phyloP scores from a whole-genome alignment of 2,797 vertebrate species.

The Pteropus rufus region DNA sequence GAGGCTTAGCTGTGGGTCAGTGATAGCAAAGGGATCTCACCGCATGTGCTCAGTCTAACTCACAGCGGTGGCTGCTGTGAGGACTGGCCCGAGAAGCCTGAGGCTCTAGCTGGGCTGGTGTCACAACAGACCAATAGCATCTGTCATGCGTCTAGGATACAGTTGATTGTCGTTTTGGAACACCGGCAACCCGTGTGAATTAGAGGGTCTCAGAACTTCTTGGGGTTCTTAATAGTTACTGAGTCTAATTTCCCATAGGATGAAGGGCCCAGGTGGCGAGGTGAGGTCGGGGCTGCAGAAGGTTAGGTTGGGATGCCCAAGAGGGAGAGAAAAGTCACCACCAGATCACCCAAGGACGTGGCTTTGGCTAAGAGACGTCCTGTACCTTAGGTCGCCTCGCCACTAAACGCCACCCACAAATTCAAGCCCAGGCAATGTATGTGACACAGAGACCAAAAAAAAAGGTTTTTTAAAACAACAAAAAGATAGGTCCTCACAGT shows the following conservation, averaged over 20 bases:
- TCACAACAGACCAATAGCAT: not conserved
- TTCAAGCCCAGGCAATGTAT: not conserved
- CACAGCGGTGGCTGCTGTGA: not conserved
- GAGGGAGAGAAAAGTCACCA: not conserved
- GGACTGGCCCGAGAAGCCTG: not conserved
- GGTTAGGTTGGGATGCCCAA: not conserved
- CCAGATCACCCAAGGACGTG: not conserved
- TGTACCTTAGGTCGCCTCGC: not conserved
- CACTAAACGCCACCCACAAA: not conserved
- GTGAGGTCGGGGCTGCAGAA: not conserved
- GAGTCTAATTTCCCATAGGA: not conserved
- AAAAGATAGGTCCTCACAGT: not conserved
- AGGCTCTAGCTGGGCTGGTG: not conserved
- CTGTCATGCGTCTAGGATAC: not conserved
- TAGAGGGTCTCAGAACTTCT: not conserved
- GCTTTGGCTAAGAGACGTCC: not conserved
- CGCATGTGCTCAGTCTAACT: not conserved
- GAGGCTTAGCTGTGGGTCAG: not conserved
- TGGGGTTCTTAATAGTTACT: not conserved
- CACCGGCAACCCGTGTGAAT: not conserved
- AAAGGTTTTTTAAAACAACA: not conserved
- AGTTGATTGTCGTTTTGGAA: rapidly evolving
- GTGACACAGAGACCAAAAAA: not conserved
- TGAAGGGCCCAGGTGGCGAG: not conserved
- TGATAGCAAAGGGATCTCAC: not conserved